Base-by-base conservation (phyloP, 2,113 vertebrate genomes). In the Rhegmatorhina hoffmannsi region DNA sequence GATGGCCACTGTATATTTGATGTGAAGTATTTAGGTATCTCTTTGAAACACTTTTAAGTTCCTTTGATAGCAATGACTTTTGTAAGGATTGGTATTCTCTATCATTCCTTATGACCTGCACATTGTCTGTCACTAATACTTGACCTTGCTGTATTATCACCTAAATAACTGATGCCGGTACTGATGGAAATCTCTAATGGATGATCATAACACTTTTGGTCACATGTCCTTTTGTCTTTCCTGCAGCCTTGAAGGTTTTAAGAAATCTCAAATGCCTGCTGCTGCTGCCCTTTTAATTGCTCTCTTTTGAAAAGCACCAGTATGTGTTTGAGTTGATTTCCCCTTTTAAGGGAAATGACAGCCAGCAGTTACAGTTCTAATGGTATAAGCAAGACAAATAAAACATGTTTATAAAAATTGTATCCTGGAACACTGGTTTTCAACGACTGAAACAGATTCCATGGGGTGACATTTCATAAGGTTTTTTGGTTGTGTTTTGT, bases 271-370 rank as follows among this genome's bases (percentile, higher is more conserved):
- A 97, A 98, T 96, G 95, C 96, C 97, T 64, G 96, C 98, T 98
- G 97, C 97, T 98, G 97, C 97, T 97, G 97, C 97, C 97, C 97
- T 97, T 97, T 98, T 97, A 98, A 93, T 97, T 97, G 97, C 97
- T 98, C 58, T 98, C 97, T 98, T 98, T 98, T 97, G 97, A 97
- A 98, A 98, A 98, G 97, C 98, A 98, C 98, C 98, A 97, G 97
- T 98, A 94, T 97, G 95, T 97, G 97, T 98, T 98, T 97, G 97
- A 97, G 92, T 98, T 81, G 96, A 95, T 98, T 98, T 98, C 97
- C 97, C 97, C 97, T 91, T 97, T 97, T 96, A 90, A 97, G 98
- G 98, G 98, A 98, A 97, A 98, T 97, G 97, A 97, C 97, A 98
- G 96, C 94, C 96, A 97, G 95, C 97, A 98, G 97, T 97, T 97